phyloP scores from a whole-genome alignment of 2,888 invertebrate species.

The Dendrolimus pini region DNA sequence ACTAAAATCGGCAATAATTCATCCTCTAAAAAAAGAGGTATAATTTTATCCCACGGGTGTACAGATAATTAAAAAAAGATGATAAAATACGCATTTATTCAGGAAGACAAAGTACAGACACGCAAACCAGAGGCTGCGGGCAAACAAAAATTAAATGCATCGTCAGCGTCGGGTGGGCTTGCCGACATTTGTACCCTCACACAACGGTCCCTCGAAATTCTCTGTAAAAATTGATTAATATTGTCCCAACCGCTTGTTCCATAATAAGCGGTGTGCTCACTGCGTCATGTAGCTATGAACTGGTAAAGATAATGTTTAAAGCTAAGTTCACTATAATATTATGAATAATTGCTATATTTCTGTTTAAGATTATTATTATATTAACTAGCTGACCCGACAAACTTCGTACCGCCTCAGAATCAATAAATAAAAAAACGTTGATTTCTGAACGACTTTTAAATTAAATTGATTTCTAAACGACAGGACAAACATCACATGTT shows the following conservation, averaged over 20 bases:
- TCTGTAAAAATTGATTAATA: constrained; percentile 68
- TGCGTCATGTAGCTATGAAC: constrained; percentile 37
- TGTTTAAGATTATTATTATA: no score
- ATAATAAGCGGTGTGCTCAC: constrained; percentile 48
- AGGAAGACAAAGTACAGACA: constrained; percentile 57
- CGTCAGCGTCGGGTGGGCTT: constrained; percentile 50
- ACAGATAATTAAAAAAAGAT: constrained; percentile 53
- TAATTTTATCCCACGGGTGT: constrained; percentile 36
- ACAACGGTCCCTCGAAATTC: constrained; percentile 47
- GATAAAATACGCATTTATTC: constrained; percentile 58
- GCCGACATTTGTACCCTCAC: constrained; percentile 52
- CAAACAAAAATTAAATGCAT: constrained; percentile 66
- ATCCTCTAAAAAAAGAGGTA: constrained; percentile 10
- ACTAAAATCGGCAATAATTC: no score
- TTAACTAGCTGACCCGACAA: no score
- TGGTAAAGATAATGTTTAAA: constrained; percentile 45
- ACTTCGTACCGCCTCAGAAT: no score
- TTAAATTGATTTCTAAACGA: no score
- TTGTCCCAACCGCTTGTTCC: constrained; percentile 46
- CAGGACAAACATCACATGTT: no score
- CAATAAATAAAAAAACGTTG: no score
- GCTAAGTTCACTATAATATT: constrained; percentile 24
- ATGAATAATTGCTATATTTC: no score
- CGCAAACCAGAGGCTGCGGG: constrained; percentile 46
- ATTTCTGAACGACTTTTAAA: no score